Base-by-base conservation (phyloP, 92 coral and sea anemone genomes). In the Heliopora coerulea region DNA sequence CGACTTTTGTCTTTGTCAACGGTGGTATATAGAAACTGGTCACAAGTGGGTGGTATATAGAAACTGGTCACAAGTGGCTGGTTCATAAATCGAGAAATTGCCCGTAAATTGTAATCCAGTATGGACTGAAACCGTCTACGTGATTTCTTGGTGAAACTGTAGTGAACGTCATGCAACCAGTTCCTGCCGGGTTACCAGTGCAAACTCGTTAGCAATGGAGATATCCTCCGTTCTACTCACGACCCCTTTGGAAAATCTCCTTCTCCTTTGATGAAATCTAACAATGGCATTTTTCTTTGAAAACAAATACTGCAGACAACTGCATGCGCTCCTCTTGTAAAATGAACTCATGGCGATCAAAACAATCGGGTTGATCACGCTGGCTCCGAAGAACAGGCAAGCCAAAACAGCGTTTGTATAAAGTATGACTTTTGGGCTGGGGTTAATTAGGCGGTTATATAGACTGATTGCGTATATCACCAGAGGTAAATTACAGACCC, bases 341-440 rank as follows among this genome's bases (percentile, higher is more conserved):
- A 70, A 31, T 14, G 63, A 63, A 41, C 77, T 70, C 77, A 70
- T 49, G n/a, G 63, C 77, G 20, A 70, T 70, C 32, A 70, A 31
- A 11, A 70, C 77, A 17, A 70, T 39, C 31, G 77, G 77, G 15
- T 70, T 70, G 32, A 54, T 28, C 24, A 33, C 64, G 32, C 63
- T 70, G 15, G 50, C 63, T 17, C 49, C 32, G 35, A 70, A 70
- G 20, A 70, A 52, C 50, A 70, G 17, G 49, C 62, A 52, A 12
- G 25, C 14, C 26, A 70, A 26, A 30, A 70, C 63, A 18, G 77
- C 64, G 19, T 21, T 5, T 11, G 50, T 11, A 41, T 70, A 70
- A n/a, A 39, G 12, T 4, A n/a, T 35, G 15, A 8, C 30, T 12
- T 52, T 35, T 19, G 7, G 48, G 31, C 49, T 49, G 12, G 52